Evolutionary conservation across 2,113 vertebrate species (phyloP), one percentile per base, ranked within the genome.

Genomic region (Abramis brama): DNA sequence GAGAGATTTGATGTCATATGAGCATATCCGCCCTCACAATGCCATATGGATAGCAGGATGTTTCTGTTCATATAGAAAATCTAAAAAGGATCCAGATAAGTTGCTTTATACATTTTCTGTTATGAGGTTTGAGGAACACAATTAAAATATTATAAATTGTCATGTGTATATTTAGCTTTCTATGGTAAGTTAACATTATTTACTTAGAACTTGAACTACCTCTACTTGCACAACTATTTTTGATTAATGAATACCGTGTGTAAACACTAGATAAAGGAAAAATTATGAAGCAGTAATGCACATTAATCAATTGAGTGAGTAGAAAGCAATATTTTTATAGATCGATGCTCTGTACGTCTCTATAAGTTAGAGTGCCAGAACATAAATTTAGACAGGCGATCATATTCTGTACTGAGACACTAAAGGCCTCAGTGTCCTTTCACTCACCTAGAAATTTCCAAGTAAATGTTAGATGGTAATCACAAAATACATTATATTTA

Each of bases 231-330:
- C 64, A 76, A 79, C 70, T 73, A 79, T 85, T 86, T 52, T 84
- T 64, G 60, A 55, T 79, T 60, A 83, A 78, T 82, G 27, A 82
- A 84, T 50, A 68, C 59, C 25, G 36, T 90, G 79, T 89, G 87
- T 79, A 84, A 10, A 12, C 33, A 57, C 33, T 45, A 79, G 88
- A 89, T 85, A 86, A 83, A 27, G 10, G 13, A n/a, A 84, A 84
- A 81, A 85, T 87, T 66, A 83, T 89, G 76, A 87, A 86, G 68
- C 75, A 33, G 52, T 88, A 87, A 89, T 90, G 62, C 76, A 88
- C 84, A 89, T 83, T 36, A 33, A 25, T 11, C 25, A 79, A 88
- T 71, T 62, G 80, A 88, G 45, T 59, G 11, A 73, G 78, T 78
- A 84, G 62, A 60, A 52, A 66, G 47, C 70, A 84, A 78, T 89